Evolutionary conservation across 2,888 invertebrate species (phyloP).

Genomic region (Eupithecia insigniata): DNA sequence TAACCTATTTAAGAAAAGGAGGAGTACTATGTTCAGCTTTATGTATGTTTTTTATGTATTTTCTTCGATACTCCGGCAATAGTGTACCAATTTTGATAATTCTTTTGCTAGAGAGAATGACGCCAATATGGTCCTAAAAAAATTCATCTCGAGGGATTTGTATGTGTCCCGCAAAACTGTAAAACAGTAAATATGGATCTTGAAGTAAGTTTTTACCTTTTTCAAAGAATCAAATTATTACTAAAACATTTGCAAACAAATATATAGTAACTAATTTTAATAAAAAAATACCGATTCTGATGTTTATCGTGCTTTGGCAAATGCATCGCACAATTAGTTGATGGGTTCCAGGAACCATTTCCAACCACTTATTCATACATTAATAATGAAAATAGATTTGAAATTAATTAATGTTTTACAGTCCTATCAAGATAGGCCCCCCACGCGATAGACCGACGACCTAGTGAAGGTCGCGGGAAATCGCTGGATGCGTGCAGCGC

Average conservation of each 20-base stretch:
- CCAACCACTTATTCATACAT: no score
- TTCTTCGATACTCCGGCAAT: no score
- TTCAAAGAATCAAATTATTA: background rate
- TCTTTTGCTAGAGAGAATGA: no score
- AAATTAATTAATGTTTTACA: background rate
- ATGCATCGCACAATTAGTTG: background rate
- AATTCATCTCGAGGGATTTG: no score
- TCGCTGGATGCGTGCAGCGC: no score
- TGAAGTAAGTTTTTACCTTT: background rate
- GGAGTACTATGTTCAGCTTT: background rate
- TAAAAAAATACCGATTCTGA: background rate
- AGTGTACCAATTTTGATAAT: no score
- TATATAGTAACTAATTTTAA: background rate
- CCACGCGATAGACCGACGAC: no score
- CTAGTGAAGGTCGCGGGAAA: no score
- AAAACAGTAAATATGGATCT: no score
- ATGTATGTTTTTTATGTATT: no score
- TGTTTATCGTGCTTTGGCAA: background rate
- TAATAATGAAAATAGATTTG: background rate
- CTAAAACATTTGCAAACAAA: background rate
- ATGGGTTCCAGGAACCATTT: background rate
- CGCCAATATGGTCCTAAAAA: no score
- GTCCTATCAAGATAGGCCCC: background rate
- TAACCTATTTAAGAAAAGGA: background rate
- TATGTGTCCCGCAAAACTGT: no score